Evolutionary conservation across 2,888 invertebrate species (phyloP).

Genomic region (Thecocarcelia acutangulata): DNA sequence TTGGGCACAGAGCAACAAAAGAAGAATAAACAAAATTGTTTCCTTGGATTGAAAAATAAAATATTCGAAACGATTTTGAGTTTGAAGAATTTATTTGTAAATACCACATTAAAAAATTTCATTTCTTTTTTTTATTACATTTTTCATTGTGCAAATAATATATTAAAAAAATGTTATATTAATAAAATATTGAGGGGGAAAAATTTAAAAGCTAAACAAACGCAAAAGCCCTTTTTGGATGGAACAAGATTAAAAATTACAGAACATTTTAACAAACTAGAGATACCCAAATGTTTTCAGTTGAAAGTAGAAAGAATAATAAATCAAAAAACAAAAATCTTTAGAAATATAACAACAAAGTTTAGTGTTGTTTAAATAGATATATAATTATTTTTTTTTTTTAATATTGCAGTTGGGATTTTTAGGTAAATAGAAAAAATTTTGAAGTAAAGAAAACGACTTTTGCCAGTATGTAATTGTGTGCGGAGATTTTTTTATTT

Average conservation of each 20-base stretch:
- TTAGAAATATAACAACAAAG: not conserved
- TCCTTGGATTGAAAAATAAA: no score
- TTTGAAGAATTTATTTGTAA: constrained; percentile 19
- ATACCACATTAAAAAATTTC: constrained; percentile 43
- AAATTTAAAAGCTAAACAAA: constrained; percentile 31
- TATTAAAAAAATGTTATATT: constrained; percentile 39
- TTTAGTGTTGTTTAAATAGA: not conserved
- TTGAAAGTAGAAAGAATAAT: constrained; percentile 3
- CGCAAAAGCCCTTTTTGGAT: constrained; percentile 56
- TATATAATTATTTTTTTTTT: no score
- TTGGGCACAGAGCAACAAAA: no score
- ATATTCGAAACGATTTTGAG: not conserved
- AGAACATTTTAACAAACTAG: constrained; percentile 31
- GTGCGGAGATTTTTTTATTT: not conserved
- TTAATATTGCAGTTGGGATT: not conserved
- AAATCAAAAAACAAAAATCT: constrained; percentile 61
- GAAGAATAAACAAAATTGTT: no score
- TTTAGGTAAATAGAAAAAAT: not conserved
- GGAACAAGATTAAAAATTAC: constrained; percentile 12
- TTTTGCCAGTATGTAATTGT: constrained; percentile 23
- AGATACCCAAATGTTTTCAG: not conserved
- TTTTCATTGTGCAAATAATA: constrained; percentile 53
- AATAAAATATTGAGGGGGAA: constrained; percentile 28
- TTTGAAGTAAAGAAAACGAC: constrained; percentile 19
- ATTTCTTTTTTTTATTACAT: constrained; percentile 25